A percentile compares a stretch with the other conserved stretches of the same genome.
These are phyloP conservation scores for Notospermus geniculatus DNA, from an alignment of 1,140 invertebrate genomes.

Conservation along the genomic window DNA sequence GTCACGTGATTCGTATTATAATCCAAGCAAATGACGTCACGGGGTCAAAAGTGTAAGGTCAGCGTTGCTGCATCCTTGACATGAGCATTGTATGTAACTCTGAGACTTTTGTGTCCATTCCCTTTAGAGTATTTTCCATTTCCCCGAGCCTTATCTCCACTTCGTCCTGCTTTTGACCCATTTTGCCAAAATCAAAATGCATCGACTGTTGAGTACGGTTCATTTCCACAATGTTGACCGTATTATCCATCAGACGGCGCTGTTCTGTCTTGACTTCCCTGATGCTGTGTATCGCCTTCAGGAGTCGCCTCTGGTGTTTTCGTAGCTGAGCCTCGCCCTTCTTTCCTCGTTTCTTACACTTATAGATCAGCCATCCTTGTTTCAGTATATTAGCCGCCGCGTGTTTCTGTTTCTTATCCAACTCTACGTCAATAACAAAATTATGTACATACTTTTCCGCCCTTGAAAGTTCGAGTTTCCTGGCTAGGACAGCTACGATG, in stretches of 20 bases:
- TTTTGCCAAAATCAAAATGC: constrained; percentile 21
- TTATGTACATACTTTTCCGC: constrained; percentile 55
- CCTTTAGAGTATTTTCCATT: constrained; percentile 10
- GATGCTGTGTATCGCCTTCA: constrained; percentile 47
- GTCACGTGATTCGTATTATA: too few species aligned
- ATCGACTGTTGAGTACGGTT: constrained; percentile 37
- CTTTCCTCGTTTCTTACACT: constrained; percentile 28
- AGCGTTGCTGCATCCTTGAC: too few species aligned
- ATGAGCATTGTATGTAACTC: constrained; percentile 2
- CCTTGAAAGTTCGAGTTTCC: constrained; percentile 51
- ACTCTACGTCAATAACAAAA: constrained; percentile 51
- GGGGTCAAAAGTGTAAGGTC: too few species aligned
- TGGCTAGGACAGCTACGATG: constrained; percentile 53
- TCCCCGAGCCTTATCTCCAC: constrained; percentile 35
- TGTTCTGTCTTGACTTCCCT: constrained; percentile 48
- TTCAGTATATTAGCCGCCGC: constrained; percentile 53
- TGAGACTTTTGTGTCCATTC: constrained; percentile 25
- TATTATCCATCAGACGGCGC: constrained; percentile 41
- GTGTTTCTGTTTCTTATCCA: constrained; percentile 47
- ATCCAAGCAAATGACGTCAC: too few species aligned
- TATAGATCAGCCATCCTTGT: constrained; percentile 50
- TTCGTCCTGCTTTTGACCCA: constrained; percentile 30
- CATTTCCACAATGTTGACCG: constrained; percentile 47
- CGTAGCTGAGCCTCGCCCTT: constrained; percentile 22
- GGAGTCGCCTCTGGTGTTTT: constrained; percentile 37